Base-by-base conservation (phyloP, 2,888 invertebrate genomes). In the Tortricodes alternella region DNA sequence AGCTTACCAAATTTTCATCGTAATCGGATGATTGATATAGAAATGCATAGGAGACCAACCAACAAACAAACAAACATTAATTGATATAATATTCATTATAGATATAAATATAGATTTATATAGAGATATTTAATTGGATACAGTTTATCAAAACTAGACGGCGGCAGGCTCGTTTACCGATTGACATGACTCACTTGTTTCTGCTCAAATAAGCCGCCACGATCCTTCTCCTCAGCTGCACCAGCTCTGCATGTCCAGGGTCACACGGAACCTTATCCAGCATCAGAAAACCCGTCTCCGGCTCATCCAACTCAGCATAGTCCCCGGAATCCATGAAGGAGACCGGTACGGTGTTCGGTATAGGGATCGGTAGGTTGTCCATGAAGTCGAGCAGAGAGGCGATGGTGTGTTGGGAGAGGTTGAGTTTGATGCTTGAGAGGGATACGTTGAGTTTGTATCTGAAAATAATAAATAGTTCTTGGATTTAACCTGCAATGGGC, bases 361-460 rank as follows among this genome's bases (percentile, higher is more conserved):
- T 81, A 0, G 91, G 91, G 0, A 86, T 61, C 0, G 91, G 91
- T 0, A 91, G 66, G 59, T 88, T 90, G 65, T 91, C 91, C 34
- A 70, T 66, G 76, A 95, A 96, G 64, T 94, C 93, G 58, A 94
- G 83, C 2, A 96, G 83, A 23, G 92, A 80, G 18, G 92, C 91
- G 23, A 96, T 90, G 74, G 94, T 93, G 46, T 93, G 92, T 73
- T 96, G 96, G 0, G 96, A 96, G 27, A 96, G 81, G 79, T 95
- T 95, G 27, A 96, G 77, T 68, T 95, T 96, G 35, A 96, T 71
- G 60, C 93, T 93, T 16, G 94, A 93, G 18, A 96, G 83, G 0
- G 93, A 93, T 34, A 95, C 91, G 73, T 95, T 96, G 44, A 96
- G 89, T 84, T 96, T 96, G 71, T 95, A 94, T 76, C 95, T 96